Evolutionary conservation across 2,113 vertebrate species (phyloP).

Genomic region (Aegithalos caudatus): DNA sequence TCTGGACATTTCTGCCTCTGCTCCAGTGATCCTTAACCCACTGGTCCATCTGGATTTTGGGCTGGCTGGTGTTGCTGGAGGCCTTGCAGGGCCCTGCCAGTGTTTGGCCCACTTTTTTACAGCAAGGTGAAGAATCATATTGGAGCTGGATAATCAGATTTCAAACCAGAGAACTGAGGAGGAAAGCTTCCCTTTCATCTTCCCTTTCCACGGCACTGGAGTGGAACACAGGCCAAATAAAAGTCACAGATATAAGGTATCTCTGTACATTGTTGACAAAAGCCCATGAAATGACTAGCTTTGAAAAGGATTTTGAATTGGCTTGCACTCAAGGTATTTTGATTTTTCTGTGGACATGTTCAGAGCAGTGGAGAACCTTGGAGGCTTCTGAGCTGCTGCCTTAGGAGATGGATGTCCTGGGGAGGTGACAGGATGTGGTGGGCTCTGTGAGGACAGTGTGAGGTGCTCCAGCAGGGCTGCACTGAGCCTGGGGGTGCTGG

Average conservation of each 20-base stretch:
- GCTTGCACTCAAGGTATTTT: not conserved
- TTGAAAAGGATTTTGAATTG: not conserved
- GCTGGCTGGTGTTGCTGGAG: not conserved
- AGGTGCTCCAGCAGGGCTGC: not conserved
- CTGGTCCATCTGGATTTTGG: not conserved
- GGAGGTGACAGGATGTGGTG: not conserved
- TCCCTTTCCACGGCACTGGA: not conserved
- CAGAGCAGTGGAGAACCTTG: not conserved
- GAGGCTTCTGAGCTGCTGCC: not conserved
- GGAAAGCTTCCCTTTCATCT: not conserved
- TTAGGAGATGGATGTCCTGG: not conserved
- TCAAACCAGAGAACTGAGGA: not conserved
- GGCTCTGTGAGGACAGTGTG: not conserved
- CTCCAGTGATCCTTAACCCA: not conserved
- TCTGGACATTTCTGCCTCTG: not conserved
- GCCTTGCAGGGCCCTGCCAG: not conserved
- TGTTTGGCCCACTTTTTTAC: not conserved
- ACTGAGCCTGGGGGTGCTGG: not conserved
- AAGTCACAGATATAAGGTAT: not conserved
- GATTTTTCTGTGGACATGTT: not conserved
- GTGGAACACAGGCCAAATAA: not conserved
- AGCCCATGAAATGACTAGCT: not conserved
- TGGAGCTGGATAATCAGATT: not conserved
- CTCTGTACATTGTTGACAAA: not conserved
- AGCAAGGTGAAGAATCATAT: not conserved